phyloP scores from a whole-genome alignment of 2,113 vertebrate genomes.

The Delphinus delphis region DNA sequence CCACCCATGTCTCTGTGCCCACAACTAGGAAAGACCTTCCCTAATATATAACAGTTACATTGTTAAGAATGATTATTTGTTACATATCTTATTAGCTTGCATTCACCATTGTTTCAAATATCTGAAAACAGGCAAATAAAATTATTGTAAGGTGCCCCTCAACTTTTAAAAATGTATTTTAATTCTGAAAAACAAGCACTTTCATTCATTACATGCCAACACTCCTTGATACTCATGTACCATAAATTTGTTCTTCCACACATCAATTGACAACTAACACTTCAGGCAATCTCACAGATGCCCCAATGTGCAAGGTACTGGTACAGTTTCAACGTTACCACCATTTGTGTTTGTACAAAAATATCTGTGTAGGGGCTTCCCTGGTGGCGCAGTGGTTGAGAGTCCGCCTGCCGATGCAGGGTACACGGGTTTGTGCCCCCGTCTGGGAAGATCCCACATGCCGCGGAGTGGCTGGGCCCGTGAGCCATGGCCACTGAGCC shows the following conservation, averaged over 20 bases:
- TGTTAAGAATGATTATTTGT: not conserved
- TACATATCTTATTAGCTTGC: not conserved
- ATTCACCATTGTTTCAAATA: not conserved
- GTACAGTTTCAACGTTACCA: not conserved
- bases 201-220: not conserved
- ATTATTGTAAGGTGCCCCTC: not conserved
- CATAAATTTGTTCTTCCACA: not conserved
- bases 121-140: not conserved
- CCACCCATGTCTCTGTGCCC: not conserved
- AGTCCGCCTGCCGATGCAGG: too few relatives aligned
- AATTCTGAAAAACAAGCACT: not conserved
- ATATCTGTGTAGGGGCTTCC: not conserved
- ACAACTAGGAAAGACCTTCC: not conserved
- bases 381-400: too few relatives aligned
- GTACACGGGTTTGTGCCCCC: too few relatives aligned
- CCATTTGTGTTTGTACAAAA: not conserved
- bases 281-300: not conserved
- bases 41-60: not conserved
- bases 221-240: not conserved
- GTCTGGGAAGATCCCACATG: too few relatives aligned
- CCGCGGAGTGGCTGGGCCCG: too few relatives aligned
- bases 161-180: not conserved
- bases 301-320: not conserved
- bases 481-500: too few relatives aligned
- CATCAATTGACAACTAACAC: not conserved